These are phyloP conservation scores for Micronisus gabar DNA, from an alignment of 2,113 vertebrate species.

Conservation along the genomic window DNA sequence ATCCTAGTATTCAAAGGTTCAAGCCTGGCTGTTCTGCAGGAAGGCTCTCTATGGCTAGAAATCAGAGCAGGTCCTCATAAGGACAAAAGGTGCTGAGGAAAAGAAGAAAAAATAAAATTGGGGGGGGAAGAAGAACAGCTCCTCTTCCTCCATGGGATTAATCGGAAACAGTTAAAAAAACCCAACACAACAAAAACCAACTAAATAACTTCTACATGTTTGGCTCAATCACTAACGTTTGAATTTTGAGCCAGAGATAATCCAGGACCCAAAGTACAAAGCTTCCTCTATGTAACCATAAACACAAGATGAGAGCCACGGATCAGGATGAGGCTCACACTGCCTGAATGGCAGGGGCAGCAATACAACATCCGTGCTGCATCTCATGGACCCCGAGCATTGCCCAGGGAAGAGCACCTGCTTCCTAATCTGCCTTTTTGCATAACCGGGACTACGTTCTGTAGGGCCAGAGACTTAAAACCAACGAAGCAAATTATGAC, in stretches of 20 bases:
- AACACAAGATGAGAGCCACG: accelerated
- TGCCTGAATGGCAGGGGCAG: not conserved
- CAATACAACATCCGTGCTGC: not conserved
- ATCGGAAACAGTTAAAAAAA: not conserved
- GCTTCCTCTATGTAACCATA: not conserved
- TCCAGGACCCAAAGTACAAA: not conserved
- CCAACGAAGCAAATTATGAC: not conserved
- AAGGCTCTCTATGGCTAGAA: not conserved
- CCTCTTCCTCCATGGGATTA: not conserved
- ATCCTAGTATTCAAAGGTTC: not conserved
- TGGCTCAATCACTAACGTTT: not conserved
- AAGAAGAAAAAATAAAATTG: not conserved
- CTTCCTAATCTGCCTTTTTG: not conserved
- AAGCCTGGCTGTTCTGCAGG: not conserved
- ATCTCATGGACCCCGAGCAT: accelerated
- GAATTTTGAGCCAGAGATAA: not conserved
- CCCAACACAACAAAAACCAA: not conserved
- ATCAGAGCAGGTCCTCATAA: not conserved
- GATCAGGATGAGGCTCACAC: not conserved
- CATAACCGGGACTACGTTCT: accelerated
- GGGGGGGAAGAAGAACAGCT: not conserved
- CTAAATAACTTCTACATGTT: not conserved
- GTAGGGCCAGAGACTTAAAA: not conserved
- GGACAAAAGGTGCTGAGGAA: not conserved
- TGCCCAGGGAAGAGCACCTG: not conserved